phyloP scores from a whole-genome alignment of 2,888 invertebrate species.

The Drepana falcataria region DNA sequence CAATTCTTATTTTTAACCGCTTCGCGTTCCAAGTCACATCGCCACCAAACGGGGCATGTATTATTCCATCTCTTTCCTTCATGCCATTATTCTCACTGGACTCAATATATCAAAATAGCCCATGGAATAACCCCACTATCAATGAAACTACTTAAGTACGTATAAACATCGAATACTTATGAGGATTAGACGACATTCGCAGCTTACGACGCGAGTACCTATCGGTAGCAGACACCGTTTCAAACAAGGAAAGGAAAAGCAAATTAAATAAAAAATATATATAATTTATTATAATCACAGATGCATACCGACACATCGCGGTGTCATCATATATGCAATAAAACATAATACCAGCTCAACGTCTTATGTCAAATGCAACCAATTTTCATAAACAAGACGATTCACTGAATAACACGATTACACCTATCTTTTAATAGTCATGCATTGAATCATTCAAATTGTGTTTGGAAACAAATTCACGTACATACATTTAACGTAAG shows the following conservation, averaged over 20 bases:
- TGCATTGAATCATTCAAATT: constrained; percentile 6
- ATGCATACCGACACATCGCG: constrained; percentile 36
- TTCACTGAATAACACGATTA: constrained; percentile 35
- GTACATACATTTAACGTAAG: constrained; percentile 26
- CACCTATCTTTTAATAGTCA: not conserved
- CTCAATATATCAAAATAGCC: too few species aligned
- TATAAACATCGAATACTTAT: too few species aligned
- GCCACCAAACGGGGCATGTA: too few species aligned
- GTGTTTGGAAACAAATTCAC: constrained; percentile 27
- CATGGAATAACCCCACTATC: too few species aligned
- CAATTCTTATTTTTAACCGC: too few species aligned
- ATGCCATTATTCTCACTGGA: too few species aligned
- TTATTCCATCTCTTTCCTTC: too few species aligned
- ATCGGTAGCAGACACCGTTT: too few species aligned
- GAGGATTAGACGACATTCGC: too few species aligned
- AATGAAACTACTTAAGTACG: too few species aligned
- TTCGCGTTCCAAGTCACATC: too few species aligned
- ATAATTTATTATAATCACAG: constrained; percentile 73
- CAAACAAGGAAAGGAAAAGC: constrained; percentile 35
- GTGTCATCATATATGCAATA: constrained; percentile 24
- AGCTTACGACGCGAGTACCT: too few species aligned
- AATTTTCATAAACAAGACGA: constrained; percentile 27
- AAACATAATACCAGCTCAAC: constrained; percentile 23
- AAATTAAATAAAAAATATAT: constrained; percentile 40
- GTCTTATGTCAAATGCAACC: constrained; percentile 35